These are phyloP conservation scores for Dinoponera quadriceps DNA, from an alignment of 1,140 invertebrate genomes.

Conservation along the genomic window DNA sequence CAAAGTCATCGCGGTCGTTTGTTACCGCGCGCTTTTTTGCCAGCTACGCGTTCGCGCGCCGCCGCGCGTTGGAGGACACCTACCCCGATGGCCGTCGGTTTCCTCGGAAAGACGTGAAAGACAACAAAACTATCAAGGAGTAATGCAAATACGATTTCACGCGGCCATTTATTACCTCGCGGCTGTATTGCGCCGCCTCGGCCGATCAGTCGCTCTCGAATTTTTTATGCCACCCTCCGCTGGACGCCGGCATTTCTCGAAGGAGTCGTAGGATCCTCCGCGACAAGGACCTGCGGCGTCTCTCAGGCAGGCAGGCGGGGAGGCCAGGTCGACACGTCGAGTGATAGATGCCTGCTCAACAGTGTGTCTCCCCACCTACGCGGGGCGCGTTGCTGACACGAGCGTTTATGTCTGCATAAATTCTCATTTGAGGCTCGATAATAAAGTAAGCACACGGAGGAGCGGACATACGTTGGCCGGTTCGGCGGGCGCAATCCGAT, in stretches of 20 bases:
- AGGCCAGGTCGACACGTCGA: constrained; percentile 57
- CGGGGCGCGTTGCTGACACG: constrained; percentile 78
- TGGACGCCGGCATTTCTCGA: constrained; percentile 43
- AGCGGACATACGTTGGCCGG: constrained; percentile 77
- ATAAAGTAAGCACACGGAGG: constrained; percentile 82
- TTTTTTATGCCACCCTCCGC: not conserved
- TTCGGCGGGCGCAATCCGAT: constrained; percentile 77
- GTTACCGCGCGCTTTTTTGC: constrained; percentile 41
- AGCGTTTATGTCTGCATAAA: constrained; percentile 84
- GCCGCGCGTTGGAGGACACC: constrained; percentile 57
- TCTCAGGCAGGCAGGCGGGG: constrained; percentile 25
- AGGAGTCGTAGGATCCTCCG: constrained; percentile 33
- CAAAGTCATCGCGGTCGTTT: constrained; percentile 50
- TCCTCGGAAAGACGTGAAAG: constrained; percentile 27
- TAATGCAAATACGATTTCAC: no score
- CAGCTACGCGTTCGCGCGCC: constrained; percentile 25
- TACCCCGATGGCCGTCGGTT: no score
- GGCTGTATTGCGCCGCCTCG: not conserved
- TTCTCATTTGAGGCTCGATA: constrained; percentile 84
- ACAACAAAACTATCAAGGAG: not conserved
- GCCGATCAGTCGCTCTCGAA: not conserved
- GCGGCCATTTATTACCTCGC: no score
- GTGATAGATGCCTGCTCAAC: constrained; percentile 77
- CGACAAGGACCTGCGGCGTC: constrained; percentile 37
- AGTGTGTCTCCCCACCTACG: constrained; percentile 77